Evolutionary conservation across 2,113 vertebrate species (phyloP).

Genomic region (Pandion haliaetus): DNA sequence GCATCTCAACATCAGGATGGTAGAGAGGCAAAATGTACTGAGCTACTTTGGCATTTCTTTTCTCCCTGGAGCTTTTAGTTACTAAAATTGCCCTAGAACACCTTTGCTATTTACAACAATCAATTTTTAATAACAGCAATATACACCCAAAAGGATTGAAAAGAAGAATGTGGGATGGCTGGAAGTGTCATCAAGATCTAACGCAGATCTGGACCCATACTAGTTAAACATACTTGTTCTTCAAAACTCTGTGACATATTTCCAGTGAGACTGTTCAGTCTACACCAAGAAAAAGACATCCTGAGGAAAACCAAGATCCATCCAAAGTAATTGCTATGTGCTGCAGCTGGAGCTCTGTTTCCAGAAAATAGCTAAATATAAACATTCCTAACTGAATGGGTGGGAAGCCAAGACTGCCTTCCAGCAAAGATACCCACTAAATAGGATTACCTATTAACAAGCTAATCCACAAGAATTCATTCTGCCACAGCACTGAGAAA

Average conservation of each 20-base stretch:
- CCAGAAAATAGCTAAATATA: constrained; percentile 47
- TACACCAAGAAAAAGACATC: constrained; percentile 1
- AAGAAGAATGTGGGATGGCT: not conserved
- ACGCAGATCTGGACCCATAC: not conserved
- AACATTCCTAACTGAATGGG: constrained; percentile 22
- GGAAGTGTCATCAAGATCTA: constrained; percentile 19
- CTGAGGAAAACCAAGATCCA: constrained; percentile 15
- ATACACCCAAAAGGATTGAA: not conserved
- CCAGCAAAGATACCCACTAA: constrained; percentile 21
- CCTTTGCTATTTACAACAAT: not conserved
- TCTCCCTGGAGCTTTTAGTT: not conserved
- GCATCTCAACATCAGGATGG: not conserved
- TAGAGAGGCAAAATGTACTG: not conserved
- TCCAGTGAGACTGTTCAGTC: not conserved
- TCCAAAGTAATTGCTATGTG: not conserved
- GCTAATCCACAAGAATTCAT: not conserved
- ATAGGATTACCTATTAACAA: not conserved
- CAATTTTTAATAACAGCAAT: not conserved
- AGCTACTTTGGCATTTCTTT: not conserved
- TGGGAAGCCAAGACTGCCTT: constrained; percentile 28
- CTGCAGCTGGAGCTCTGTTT: constrained; percentile 42
- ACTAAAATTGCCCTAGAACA: not conserved
- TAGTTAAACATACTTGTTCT: not conserved
- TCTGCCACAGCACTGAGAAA: not conserved
- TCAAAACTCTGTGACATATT: constrained; percentile 4